Evolutionary conservation across 2,797 vertebrate genomes (phyloP), one percentile per base, ranked within the genome.

Genomic region (Cryptoprocta ferox): DNA sequence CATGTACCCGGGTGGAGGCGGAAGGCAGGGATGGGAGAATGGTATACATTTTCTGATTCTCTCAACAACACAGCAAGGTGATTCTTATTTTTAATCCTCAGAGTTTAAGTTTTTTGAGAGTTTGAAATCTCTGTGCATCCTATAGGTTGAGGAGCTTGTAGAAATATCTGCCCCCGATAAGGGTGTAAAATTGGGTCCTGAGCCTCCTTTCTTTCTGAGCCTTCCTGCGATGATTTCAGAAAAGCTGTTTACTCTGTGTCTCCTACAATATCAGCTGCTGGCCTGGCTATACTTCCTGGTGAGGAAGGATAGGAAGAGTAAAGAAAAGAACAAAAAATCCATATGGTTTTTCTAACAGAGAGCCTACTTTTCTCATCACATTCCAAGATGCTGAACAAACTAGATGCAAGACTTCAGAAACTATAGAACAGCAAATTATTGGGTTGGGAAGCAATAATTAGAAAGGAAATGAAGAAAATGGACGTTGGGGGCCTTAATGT

Each of bases 381-480:
- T 85, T 19, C 11, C 88, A 95, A 95, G 98, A 97, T 98, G 92
- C 96, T 97, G 97, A 98, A 97, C 96, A 98, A 98, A 98, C 98
- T 97, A 76, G 98, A 98, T 98, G 75, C 90, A 97, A 96, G 93
- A 96, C 65, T 98, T 98, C 76, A 96, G 86, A 98, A 82, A 95
- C 97, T 39, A 53, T 76, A 5, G 73, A 98, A 97, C 89, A 98
- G 94, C 97, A 98, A 98, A 98, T 98, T 98, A 98, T 91, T 73
- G 93, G 97, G 97, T 89, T 93, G 83, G 82, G 81, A 97, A 98
- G 93, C 97, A 96, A 92, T 98, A 98, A 98, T 98, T 98, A 98
- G 98, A 98, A 98, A 98, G 98, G 98, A 99, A 99, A 99, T 98
- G 95, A 98, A 98, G 98, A 98, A 98, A 98, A 98, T 48, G 96